Evolutionary conservation across 2,797 vertebrate species (phyloP), one percentile per base, ranked within the genome.

Genomic region (Etheostoma nigrum): DNA sequence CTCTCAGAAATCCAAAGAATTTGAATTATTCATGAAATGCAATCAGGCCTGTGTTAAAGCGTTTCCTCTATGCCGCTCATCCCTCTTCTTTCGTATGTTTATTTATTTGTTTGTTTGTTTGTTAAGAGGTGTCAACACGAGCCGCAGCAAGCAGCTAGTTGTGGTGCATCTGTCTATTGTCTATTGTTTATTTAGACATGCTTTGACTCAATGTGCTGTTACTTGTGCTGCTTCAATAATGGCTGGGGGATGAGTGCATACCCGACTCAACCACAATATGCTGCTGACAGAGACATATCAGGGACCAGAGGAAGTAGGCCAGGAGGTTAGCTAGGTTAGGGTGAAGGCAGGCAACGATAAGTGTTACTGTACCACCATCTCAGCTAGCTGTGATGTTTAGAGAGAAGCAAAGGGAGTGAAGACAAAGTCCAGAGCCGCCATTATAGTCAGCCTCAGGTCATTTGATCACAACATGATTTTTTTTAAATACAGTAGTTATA

Each of bases 21-120:
- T 59, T 90, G 74, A 91, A 91, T 92, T 82, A 93, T 92, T 90
- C 84, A 93, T 88, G 52, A 81, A 85, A 77, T 47, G 69, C 82
- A 87, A 84, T 83, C 74, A 82, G 45, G 81, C 82, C 82, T 70
- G 70, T 71, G 76, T 81, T 78, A 74, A 84, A 80, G 67, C 49
- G 18, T 81, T 82, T 86, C 74, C 74, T 76, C 79, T 81, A 51
- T 80, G 79, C 76, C 67, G 51, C 62, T 76, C 76, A 62, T 86
- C 60, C 45, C 25, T 67, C 47, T 45, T 27, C 52, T 78, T 68
- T 23, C 8, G 4, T 53, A 9, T 60, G 45, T 85, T 33, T 63
- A 18, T 76, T 40, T 77, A 33, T 84, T 74, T 82, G 49, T 79
- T 65, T 58, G 77, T 81, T 88, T 83, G 78, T 86, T 82, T 72